These are phyloP conservation scores for Odontocerum albicorne DNA, from an alignment of 2,888 invertebrate genomes.

Conservation along the genomic window DNA sequence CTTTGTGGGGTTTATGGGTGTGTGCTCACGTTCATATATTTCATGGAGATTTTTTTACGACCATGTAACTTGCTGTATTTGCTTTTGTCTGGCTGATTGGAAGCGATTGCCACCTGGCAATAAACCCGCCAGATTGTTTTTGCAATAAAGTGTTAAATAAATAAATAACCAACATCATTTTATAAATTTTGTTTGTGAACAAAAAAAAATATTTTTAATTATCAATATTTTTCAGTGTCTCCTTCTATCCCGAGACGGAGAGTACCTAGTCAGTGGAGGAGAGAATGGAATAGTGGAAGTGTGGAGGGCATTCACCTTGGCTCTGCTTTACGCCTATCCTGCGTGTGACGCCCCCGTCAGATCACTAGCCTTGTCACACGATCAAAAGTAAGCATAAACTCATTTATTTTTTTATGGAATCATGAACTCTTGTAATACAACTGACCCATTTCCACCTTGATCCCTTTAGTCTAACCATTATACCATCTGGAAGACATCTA, in stretches of 20 bases:
- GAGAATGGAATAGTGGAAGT: constrained; percentile 97
- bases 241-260: constrained; percentile 94
- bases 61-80: too few relatives aligned
- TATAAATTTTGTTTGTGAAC: too few relatives aligned
- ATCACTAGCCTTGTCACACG: constrained; percentile 94
- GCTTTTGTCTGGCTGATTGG: too few relatives aligned
- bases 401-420: background rate
- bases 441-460: background rate
- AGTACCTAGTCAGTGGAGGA: constrained; percentile 97
- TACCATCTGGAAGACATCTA: background rate
- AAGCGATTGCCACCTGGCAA: too few relatives aligned
- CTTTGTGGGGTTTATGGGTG: too few relatives aligned
- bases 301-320: constrained; percentile 96
- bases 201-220: too few relatives aligned
- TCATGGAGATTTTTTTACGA: too few relatives aligned
- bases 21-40: too few relatives aligned
- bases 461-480: background rate
- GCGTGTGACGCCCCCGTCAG: constrained; percentile 94
- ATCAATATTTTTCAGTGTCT: constrained; percentile 77
- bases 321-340: constrained; percentile 96
- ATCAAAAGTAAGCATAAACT: constrained; percentile 84
- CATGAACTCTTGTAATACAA: too few relatives aligned
- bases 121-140: too few relatives aligned
- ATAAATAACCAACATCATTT: too few relatives aligned
- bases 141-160: too few relatives aligned